A percentile compares a stretch with the other conserved stretches of the same genome.
Evolutionary conservation across 53 echinoderm and acorn worm genomes (phyloP).

Genomic region (Arbacia lixula): DNA sequence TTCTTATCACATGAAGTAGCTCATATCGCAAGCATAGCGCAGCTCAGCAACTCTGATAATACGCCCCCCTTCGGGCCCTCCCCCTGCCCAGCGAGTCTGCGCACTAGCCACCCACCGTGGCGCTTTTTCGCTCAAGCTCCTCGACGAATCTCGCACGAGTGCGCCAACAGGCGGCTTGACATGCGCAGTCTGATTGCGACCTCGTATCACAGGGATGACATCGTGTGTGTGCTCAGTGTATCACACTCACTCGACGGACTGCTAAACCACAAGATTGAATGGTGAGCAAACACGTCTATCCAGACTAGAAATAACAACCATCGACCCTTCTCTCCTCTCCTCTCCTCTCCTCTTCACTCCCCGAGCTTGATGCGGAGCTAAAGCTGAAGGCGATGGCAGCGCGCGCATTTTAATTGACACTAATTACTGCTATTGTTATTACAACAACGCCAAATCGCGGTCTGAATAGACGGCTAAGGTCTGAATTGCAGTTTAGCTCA

Average conservation of each 20-base stretch:
- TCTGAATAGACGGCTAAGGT: constrained; percentile 56
- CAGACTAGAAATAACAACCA: constrained; percentile 64
- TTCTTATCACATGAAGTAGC: constrained; percentile 58
- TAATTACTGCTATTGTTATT: constrained; percentile 87
- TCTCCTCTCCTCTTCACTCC: too few species aligned
- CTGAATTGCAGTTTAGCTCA: constrained; percentile 40
- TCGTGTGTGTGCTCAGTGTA: constrained; percentile 49
- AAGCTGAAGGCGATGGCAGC: constrained; percentile 53
- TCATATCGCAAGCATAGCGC: constrained; percentile 48
- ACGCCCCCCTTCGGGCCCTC: constrained; percentile 45
- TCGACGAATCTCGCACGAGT: constrained; percentile 28
- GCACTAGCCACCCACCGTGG: background rate
- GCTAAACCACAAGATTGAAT: constrained; percentile 55
- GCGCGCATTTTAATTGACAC: constrained; percentile 90
- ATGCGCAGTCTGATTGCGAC: background rate
- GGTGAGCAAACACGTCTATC: constrained; percentile 55
- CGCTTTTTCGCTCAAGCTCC: background rate
- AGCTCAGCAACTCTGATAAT: constrained; percentile 53
- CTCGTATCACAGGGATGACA: too few species aligned
- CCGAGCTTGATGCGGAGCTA: constrained; percentile 26
- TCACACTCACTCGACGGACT: constrained; percentile 38
- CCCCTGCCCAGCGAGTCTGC: constrained; percentile 45
- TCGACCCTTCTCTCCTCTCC: constrained; percentile 72
- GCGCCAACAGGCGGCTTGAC: constrained; percentile 55
- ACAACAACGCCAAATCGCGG: constrained; percentile 54